phyloP scores from a whole-genome alignment of 1,140 invertebrate genomes.

The Oreohelix idahoensis region DNA sequence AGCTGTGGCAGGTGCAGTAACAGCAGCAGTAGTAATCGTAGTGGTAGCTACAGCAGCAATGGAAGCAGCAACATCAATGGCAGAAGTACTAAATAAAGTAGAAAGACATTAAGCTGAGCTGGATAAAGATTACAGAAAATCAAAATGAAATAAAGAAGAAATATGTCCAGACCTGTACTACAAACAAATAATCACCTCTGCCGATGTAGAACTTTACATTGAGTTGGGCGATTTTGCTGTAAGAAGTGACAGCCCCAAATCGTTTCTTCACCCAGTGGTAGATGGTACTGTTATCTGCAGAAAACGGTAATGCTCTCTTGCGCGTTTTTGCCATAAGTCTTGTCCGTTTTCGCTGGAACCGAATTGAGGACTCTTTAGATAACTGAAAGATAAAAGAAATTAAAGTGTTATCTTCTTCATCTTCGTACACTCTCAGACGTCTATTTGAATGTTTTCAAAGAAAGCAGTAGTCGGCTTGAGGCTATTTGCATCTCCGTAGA shows the following conservation, averaged over 20 bases:
- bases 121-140: no score
- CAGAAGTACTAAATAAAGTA: no score
- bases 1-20: no score
- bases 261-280: background rate
- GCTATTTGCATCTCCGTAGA: no score
- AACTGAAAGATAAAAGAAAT: background rate
- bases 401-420: background rate
- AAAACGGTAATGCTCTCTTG: background rate
- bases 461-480: no score
- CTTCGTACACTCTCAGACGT: no score
- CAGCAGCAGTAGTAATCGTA: no score
- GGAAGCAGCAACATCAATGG: no score
- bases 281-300: background rate
- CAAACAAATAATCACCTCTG: slow-evolving; percentile 6
- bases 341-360: slow-evolving; percentile 7
- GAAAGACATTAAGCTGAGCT: no score
- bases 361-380: background rate
- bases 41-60: no score
- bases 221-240: background rate
- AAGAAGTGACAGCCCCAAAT: slow-evolving; percentile 12
- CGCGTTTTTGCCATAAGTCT: background rate
- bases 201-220: slow-evolving; percentile 19
- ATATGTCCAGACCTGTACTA: background rate
- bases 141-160: background rate
- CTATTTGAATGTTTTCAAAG: no score